These are phyloP conservation scores for Tokudaia muenninki DNA, from an alignment of 2,797 vertebrate genomes.

Conservation along the genomic window DNA sequence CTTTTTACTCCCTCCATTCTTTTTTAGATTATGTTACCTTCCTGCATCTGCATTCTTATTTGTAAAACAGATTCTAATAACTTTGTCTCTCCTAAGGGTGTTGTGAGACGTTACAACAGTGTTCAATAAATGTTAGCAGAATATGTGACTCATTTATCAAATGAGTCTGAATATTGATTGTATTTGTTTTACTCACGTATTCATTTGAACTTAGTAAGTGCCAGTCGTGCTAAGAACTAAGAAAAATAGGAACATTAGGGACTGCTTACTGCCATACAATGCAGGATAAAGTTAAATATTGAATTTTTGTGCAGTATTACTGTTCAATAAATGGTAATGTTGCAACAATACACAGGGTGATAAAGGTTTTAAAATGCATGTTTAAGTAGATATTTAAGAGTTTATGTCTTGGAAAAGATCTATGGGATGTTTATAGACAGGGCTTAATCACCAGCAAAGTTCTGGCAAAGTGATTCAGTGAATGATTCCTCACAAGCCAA, in stretches of 20 bases:
- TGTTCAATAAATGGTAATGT: neutral
- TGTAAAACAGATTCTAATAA: neutral
- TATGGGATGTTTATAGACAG: neutral
- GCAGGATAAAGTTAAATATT: neutral
- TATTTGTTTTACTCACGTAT: neutral
- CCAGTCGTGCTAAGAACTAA: neutral
- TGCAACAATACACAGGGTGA: neutral
- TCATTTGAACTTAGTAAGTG: neutral
- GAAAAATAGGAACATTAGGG: neutral
- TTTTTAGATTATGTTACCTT: neutral
- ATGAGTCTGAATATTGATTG: neutral
- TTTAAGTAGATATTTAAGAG: conserved; percentile 21
- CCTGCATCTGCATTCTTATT: neutral
- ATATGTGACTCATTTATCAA: neutral
- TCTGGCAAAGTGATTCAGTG: neutral
- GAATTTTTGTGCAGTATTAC: neutral
- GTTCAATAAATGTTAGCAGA: conserved; percentile 5
- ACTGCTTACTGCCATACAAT: neutral
- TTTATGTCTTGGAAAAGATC: neutral
- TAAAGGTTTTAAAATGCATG: neutral
- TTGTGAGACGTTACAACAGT: neutral
- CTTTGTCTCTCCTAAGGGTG: neutral
- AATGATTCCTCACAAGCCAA: neutral
- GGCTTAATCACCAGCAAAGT: neutral
- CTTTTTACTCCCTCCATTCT: neutral